Base-by-base conservation (phyloP, 30 jellyfish, hydroid and myxozoan genomes). In the Chrysaora quinquecirrha region DNA sequence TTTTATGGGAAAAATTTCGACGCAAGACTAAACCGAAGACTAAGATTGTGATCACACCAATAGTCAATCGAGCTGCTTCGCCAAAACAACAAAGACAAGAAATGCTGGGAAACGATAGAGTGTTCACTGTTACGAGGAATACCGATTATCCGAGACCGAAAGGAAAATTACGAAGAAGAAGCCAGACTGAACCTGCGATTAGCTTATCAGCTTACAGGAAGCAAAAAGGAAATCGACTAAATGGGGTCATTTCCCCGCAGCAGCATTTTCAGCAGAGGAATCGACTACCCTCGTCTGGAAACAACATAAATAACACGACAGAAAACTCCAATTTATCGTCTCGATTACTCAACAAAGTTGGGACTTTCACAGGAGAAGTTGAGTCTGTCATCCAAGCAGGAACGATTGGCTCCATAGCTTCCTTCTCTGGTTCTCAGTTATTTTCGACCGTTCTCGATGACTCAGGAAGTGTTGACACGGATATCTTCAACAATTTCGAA, bases 401-500 rank as follows among this genome's bases (percentile, higher is more conserved):
- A 12, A 75, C 96, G 7, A 34, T 90, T 30, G 97, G 94, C 10
- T 69, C 96, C n/a, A 76, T 73, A 9, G 97, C 96, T 1, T 90
- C 97, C 22, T 77, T 66, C n/a, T 62, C 85, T 16, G 90, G 96
- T 19, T 65, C 90, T 6, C 86, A 63, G 30, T 78, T 90, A 23
- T 76, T 90, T 34, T 66, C 87, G 2, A 80, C 90, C 12, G 82
- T 89, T 12, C 83, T 64, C 6, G 97, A 83, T 49, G 95, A 89
- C 52, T 78, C 87, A 3, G 84, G 49, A 4, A 82, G 87, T 30
- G 95, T 91, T 30, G 98, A 91, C 54, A 94, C 50, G 34, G 91
- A 91, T 82, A 80, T 91, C 31, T 91, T 75, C 80, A 91, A 82
- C 46, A 91, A 86, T 71, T 91, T 58, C 71, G 96, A 91, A 20